A percentile compares a stretch with the other conserved stretches of the same genome.
Conservation (phyloP, 1,140 invertebrate genomes). For the Aphaenogaster ashmeadi region DNA sequence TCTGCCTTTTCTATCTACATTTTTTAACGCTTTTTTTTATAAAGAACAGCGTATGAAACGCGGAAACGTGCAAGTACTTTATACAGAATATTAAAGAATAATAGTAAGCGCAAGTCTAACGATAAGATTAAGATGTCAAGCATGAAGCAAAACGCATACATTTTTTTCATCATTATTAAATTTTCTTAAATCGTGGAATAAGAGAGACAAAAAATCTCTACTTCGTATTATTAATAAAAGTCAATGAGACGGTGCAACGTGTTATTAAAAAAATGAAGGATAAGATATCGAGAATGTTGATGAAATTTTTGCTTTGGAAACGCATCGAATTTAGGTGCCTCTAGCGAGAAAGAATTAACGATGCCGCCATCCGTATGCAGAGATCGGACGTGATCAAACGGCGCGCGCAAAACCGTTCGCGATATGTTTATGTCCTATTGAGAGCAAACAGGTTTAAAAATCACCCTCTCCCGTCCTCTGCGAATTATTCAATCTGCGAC, state of each 20-base stretch:
- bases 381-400: constrained; percentile 19
- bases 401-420: constrained; percentile 13
- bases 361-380: background rate
- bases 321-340: background rate
- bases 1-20: background rate
- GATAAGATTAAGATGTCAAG: constrained; percentile 3
- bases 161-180: background rate
- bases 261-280: background rate
- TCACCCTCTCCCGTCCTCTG: background rate
- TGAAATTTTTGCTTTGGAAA: background rate
- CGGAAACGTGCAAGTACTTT: background rate
- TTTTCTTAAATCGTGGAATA: background rate
- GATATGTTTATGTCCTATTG: constrained; percentile 44
- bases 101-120: background rate
- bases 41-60: background rate
- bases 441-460: constrained; percentile 48
- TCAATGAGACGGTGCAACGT: background rate
- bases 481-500: constrained; percentile 55
- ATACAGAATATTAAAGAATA: background rate
- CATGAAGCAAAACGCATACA: background rate
- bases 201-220: background rate
- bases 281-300: background rate
- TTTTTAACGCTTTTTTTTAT: background rate
- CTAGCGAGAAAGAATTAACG: constrained; percentile 24
- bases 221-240: background rate